A percentile compares a stretch with the other conserved stretches of the same genome.
phyloP scores from a whole-genome alignment of 2,113 vertebrate genomes.

The Eira barbara region DNA sequence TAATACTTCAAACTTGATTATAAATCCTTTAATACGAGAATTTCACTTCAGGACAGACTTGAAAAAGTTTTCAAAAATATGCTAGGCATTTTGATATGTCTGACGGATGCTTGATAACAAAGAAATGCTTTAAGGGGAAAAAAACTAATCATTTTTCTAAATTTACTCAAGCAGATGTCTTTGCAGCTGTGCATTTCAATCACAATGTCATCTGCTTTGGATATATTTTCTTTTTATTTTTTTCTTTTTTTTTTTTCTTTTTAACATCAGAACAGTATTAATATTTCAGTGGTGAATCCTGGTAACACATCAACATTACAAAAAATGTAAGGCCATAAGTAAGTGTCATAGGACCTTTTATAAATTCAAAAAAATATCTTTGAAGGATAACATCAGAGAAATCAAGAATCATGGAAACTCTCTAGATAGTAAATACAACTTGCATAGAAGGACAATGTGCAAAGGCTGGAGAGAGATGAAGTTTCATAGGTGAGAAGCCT shows the following conservation, averaged over 20 bases:
- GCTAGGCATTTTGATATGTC: conserved; percentile 20
- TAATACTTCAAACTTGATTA: conserved; percentile 61
- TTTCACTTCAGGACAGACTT: conserved; percentile 49
- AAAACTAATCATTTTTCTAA: conserved; percentile 37
- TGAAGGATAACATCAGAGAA: too few relatives aligned
- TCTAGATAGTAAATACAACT: too few relatives aligned
- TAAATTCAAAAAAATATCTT: too few relatives aligned
- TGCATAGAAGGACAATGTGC: too few relatives aligned
- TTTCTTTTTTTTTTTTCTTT: neutral
- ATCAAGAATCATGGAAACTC: too few relatives aligned
- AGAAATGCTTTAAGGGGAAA: conserved; percentile 17
- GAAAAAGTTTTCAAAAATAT: conserved; percentile 34
- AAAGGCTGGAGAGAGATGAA: too few relatives aligned
- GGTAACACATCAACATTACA: neutral
- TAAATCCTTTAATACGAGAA: conserved; percentile 70
- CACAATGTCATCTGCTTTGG: conserved; percentile 17
- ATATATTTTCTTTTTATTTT: conserved; percentile 10
- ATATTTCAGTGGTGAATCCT: conserved; percentile 25
- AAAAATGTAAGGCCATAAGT: neutral
- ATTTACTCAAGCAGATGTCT: conserved; percentile 57
- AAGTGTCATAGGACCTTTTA: neutral
- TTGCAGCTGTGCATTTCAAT: conserved; percentile 22
- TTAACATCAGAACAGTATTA: conserved; percentile 33
- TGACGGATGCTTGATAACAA: conserved; percentile 36
- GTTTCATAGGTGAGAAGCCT: too few relatives aligned